Evolutionary conservation across 2,888 invertebrate species (phyloP).

Genomic region (Lamproptera curius): DNA sequence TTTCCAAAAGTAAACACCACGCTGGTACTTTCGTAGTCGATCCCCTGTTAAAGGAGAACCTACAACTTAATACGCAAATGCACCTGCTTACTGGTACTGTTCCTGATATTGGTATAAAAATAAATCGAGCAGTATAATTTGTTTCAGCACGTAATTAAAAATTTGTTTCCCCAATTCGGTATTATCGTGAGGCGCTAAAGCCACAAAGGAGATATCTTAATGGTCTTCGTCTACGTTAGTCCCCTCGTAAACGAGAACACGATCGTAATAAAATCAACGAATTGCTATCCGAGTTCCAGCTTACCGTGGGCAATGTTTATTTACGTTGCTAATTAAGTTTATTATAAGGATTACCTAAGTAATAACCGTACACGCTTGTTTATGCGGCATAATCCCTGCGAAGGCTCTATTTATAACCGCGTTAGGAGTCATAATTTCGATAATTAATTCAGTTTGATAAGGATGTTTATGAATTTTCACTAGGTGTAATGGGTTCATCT

Average conservation of each 20-base stretch:
- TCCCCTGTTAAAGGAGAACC: no score
- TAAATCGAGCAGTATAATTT: no score
- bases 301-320: conserved; percentile 14
- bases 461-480: conserved; percentile 1
- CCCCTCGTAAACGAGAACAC: conserved; percentile 15
- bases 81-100: no score
- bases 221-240: neutral
- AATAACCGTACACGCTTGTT: conserved; percentile 10
- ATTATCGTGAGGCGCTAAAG: neutral
- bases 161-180: no score
- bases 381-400: conserved; percentile 11
- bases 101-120: no score
- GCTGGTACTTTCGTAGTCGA: no score
- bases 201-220: neutral
- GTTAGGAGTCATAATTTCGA: conserved; percentile 14
- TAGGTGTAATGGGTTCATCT: neutral
- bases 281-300: conserved; percentile 14
- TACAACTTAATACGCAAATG: no score
- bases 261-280: conserved; percentile 17
- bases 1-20: no score
- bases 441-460: conserved; percentile 14
- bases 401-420: conserved; percentile 9
- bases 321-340: conserved; percentile 21
- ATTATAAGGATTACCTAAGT: conserved; percentile 13
- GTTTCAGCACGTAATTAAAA: no score